These are phyloP conservation scores for Hydropsyche tenuis DNA, from an alignment of 1,140 invertebrate genomes.

Conservation along the genomic window DNA sequence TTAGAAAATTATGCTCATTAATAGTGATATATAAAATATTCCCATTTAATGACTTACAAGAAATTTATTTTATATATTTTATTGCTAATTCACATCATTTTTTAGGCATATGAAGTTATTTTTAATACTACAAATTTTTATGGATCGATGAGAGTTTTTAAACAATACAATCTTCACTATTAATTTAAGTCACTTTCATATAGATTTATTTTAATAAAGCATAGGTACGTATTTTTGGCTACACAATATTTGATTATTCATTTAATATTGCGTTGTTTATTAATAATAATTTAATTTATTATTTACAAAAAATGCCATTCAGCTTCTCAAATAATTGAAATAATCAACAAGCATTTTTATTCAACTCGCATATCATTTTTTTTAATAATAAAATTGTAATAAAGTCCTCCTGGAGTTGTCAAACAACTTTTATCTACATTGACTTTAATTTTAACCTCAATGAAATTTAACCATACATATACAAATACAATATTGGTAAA, in stretches of 20 bases:
- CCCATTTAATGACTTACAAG: conserved; percentile 18
- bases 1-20: conserved; percentile 21
- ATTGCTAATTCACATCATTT: conserved; percentile 16
- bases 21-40: conserved; percentile 29
- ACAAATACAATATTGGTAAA: too few relatives aligned
- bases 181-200: conserved; percentile 23
- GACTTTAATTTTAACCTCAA: too few relatives aligned
- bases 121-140: background rate
- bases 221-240: conserved; percentile 48
- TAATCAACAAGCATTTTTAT: too few relatives aligned
- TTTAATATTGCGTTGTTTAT: conserved; percentile 28
- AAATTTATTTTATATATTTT: background rate
- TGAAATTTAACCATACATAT: too few relatives aligned
- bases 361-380: too few relatives aligned
- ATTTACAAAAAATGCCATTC: background rate
- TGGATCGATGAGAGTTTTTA: too few relatives aligned
- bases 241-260: conserved; percentile 37
- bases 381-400: too few relatives aligned
- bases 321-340: too few relatives aligned
- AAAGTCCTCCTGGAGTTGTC: too few relatives aligned
- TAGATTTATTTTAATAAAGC: conserved; percentile 41
- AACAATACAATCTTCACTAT: too few relatives aligned
- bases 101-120: conserved; percentile 17
- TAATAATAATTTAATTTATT: conserved; percentile 22
- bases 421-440: too few relatives aligned